Evolutionary conservation across 2,113 vertebrate species (phyloP).

Genomic region (Dascyllus trimaculatus): DNA sequence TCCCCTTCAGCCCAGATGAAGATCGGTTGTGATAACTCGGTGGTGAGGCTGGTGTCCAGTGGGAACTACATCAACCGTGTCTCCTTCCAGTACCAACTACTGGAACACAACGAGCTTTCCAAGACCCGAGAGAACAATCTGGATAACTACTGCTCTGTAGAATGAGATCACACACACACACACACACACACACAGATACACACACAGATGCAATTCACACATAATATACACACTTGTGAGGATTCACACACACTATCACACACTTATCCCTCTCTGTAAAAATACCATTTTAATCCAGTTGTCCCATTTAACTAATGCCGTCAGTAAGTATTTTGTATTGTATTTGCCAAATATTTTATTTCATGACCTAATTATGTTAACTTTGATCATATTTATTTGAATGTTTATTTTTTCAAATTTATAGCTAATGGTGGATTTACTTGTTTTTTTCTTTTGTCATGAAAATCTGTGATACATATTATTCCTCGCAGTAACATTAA

Average conservation of each 20-base stretch:
- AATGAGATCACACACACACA: conserved; percentile 56
- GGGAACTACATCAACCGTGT: conserved; percentile 94
- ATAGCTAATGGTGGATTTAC: conserved; percentile 24
- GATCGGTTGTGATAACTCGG: conserved; percentile 95
- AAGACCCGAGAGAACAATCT: conserved; percentile 89
- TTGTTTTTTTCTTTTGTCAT: conserved; percentile 31
- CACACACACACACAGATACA: conserved; percentile 23
- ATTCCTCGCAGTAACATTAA: conserved; percentile 18
- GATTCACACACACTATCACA: conserved; percentile 27
- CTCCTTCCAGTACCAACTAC: conserved; percentile 93
- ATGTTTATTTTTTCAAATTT: conserved; percentile 32
- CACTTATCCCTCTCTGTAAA: conserved; percentile 59
- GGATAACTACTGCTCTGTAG: conserved; percentile 87
- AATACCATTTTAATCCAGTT: conserved; percentile 35
- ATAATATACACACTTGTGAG: background rate
- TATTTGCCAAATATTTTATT: conserved; percentile 54
- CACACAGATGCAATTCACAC: conserved; percentile 20
- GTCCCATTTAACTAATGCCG: conserved; percentile 9
- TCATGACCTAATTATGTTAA: conserved; percentile 10
- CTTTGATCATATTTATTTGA: conserved; percentile 64
- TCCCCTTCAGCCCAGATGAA: conserved; percentile 91
- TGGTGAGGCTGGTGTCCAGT: conserved; percentile 94
- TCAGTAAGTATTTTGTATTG: conserved; percentile 55
- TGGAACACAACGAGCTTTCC: conserved; percentile 87
- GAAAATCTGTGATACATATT: conserved; percentile 20